Base-by-base conservation (phyloP, 23 tunicate species). In the Halocynthia roretzi region DNA sequence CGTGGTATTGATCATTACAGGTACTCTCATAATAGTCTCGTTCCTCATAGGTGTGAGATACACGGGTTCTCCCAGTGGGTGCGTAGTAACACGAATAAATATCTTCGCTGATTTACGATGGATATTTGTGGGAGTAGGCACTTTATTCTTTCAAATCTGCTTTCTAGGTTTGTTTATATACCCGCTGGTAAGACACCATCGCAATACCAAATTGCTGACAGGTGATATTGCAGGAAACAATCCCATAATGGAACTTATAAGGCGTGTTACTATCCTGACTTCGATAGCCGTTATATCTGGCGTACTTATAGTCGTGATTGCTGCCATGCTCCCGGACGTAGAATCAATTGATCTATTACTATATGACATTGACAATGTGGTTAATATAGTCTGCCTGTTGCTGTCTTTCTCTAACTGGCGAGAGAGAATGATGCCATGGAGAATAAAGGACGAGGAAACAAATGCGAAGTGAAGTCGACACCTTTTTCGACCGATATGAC, bases 1-100 rank as follows among this genome's bases (percentile, higher is more conserved):
- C 50, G 44, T 84, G 4, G 75, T 89, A 21, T 71, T 89, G 78
- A 79, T 74, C 14, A 21, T 53, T 6, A 54, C 56, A 6, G 64
- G 50, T 15, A 44, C 62, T 8, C n/a, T 64, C 8, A 21, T 64
- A 54, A 48, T 22, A 8, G 0, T 74, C n/a, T 74, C 56, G 5
- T 74, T 74, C 5, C 65, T 64, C 19, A 64, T 74, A 7, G 78
- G 78, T 0, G 44, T 31, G 4, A 52, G 50, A 8, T 74, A 74
- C 21, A 21, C 56, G 2, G 62, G 78, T 8, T 23, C 14, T 53
- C 62, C 50, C 10, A 56, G 56, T 2, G 78, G 64, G 10, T 74
- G 78, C 4, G 56, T 49, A 8, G 56, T 74, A 0, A 5, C 5
- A 20, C 31, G 2, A 2, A 54, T 54, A 12, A 54, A 44, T n/a